Conservation (phyloP, 2,113 vertebrate genomes). For the Corvus moneduloides region DNA sequence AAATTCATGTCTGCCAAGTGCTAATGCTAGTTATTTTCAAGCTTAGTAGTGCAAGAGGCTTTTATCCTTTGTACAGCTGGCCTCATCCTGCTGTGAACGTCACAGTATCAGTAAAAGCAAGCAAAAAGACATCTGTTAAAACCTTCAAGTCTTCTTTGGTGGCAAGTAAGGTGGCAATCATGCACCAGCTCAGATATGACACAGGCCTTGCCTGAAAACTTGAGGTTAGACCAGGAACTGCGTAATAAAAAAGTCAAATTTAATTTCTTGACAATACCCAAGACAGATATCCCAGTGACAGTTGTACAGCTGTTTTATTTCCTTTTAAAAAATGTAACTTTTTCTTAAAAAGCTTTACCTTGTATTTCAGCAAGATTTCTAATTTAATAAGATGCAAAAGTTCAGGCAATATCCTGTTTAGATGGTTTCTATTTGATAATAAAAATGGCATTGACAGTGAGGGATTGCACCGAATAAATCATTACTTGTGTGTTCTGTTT, state of each 20-base stretch:
- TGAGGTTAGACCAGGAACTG: background rate
- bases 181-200: background rate
- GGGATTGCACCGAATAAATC: background rate
- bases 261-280: background rate
- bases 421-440: conserved; percentile 21
- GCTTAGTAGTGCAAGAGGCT: background rate
- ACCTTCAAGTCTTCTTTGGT: background rate
- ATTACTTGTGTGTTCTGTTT: background rate
- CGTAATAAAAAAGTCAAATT: background rate
- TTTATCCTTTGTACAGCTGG: background rate
- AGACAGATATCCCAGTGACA: background rate
- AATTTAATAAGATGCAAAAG: background rate
- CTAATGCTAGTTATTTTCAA: background rate
- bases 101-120: background rate
- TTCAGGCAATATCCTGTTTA: conserved; percentile 18
- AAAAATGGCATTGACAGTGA: background rate
- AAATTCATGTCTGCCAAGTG: background rate
- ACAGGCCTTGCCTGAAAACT: background rate
- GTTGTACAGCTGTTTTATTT: background rate
- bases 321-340: background rate
- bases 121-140: background rate
- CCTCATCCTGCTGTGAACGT: background rate
- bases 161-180: background rate
- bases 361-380: background rate
- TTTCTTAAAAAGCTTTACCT: background rate